Evolutionary conservation across 2,113 vertebrate genomes (phyloP), one percentile per base, ranked within the genome.

Genomic region (Neogale vison): DNA sequence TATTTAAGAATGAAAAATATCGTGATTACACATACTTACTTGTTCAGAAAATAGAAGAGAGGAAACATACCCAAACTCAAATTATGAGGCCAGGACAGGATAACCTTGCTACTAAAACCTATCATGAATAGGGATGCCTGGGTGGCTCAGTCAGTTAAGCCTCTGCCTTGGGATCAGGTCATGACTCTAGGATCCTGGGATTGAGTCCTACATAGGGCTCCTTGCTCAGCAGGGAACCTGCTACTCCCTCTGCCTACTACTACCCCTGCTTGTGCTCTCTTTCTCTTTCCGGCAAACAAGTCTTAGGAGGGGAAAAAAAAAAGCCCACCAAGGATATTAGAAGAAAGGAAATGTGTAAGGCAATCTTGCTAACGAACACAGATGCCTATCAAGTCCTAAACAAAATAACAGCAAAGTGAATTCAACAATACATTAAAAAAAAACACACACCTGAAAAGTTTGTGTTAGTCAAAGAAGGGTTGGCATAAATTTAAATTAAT

Each of bases 391-490:
- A 57, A 45, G 29, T 34, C 36, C 63, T 55, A 47, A 91, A 79
- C 67, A 63, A 86, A 67, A 61, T 45, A 94, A 50, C 26, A 95
- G 69, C 36, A 74, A 93, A 80, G 7, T 24, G 34, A 93, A 93
- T 71, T 84, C 79, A 88, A 93, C 13, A 90, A 79, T 76, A 77
- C 20, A 57, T 17, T 57, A 39, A 57, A 80, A 52, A 95, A 95
- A 83, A 34, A 74, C 50, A n/a, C 31, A 57, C 11, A 50, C 57
- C 26, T 11, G 57, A 7, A 42, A 61, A 90, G 29, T 84, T 17
- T 77, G 65, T 86, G 50, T 88, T 63, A 77, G 87, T 91, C 74
- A 24, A 93, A 86, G 47, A 87, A 94, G n/a, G 29, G 23, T 84
- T 76, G 59, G 39, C 63, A 52, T 90, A 80, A 52, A 63, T 63